Evolutionary conservation across 1,140 invertebrate species (phyloP).

Genomic region (Drosophila bifasciata): DNA sequence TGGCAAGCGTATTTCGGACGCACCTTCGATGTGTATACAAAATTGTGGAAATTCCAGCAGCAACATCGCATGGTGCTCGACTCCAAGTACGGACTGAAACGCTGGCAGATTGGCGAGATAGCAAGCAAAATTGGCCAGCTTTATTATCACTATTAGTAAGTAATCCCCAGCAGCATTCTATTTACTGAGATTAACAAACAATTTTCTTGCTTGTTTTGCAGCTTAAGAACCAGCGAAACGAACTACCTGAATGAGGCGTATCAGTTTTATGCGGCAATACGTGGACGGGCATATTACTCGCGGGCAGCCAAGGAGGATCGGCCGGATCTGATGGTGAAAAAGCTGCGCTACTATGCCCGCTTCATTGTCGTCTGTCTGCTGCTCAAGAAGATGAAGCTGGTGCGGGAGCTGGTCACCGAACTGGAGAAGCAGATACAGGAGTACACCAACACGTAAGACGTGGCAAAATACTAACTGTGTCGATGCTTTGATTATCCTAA

Average conservation of each 20-base stretch:
- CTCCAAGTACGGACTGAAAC: constrained; percentile 96
- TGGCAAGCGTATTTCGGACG: constrained; percentile 99
- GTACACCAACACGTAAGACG: constrained; percentile 91
- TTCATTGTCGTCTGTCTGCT: constrained; percentile 98
- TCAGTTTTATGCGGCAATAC: constrained; percentile 98
- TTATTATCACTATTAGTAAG: constrained; percentile 99
- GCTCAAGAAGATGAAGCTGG: constrained; percentile 97
- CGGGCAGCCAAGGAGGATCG: constrained; percentile 96
- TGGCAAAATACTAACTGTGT: constrained; percentile 20
- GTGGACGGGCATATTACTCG: constrained; percentile 96
- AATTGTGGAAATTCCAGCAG: constrained; percentile 99
- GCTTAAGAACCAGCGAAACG: constrained; percentile 96
- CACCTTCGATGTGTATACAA: constrained; percentile 99
- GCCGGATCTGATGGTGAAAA: constrained; percentile 98
- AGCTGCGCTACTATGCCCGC: constrained; percentile 97
- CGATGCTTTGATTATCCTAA: constrained; percentile 26
- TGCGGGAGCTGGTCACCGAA: constrained; percentile 95
- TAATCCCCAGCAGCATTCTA: constrained; percentile 42
- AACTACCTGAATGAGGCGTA: constrained; percentile 98
- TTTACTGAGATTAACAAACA: too few relatives aligned
- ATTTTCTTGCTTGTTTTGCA: constrained; percentile 77
- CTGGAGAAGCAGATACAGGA: constrained; percentile 96
- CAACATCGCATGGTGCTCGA: constrained; percentile 96
- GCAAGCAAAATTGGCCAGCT: constrained; percentile 99
- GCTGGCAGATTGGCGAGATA: constrained; percentile 99